Evolutionary conservation across 2,797 vertebrate genomes (phyloP).

Genomic region (Mareca penelope): DNA sequence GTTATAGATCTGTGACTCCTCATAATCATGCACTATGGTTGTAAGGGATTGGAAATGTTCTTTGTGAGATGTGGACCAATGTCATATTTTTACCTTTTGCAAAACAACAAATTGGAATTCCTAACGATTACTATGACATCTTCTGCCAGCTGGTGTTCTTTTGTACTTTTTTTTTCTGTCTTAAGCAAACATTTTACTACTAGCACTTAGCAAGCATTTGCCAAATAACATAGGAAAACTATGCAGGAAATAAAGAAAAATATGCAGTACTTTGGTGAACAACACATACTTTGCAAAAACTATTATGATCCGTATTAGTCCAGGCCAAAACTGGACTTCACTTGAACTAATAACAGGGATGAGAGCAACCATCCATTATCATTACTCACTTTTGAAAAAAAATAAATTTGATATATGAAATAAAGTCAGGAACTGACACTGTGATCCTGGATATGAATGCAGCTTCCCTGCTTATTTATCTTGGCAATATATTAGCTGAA

Average conservation of each 20-base stretch:
- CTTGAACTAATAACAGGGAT: not conserved
- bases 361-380: not conserved
- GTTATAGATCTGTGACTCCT: not conserved
- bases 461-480: not conserved
- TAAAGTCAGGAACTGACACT: not conserved
- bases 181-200: not conserved
- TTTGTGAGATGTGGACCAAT: not conserved
- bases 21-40: accelerated
- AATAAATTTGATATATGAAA: not conserved
- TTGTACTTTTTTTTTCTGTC: not conserved
- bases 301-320: not conserved
- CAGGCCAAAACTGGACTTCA: not conserved
- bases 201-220: not conserved
- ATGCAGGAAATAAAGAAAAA: not conserved
- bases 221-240: not conserved
- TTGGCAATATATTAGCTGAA: not conserved
- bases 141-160: not conserved
- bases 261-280: not conserved
- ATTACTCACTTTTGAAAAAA: not conserved
- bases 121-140: accelerated
- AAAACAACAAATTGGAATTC: not conserved
- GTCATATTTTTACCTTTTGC: not conserved
- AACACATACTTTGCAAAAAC: not conserved
- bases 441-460: not conserved
- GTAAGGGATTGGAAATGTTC: not conserved